Conservation (phyloP, 1,140 invertebrate genomes). For the Philotrypesis tridentata region DNA sequence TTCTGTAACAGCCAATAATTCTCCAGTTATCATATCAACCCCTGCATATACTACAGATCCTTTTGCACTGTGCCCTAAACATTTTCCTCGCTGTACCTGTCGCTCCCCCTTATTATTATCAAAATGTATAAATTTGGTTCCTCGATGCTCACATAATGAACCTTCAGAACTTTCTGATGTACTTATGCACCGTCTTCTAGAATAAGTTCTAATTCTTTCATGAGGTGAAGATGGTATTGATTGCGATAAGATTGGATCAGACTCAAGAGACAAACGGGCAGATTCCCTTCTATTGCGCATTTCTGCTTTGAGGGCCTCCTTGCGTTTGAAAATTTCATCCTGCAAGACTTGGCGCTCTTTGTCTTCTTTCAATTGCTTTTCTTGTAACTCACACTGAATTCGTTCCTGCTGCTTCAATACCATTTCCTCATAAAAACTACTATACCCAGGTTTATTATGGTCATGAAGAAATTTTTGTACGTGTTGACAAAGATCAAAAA, state of each 20-base stretch:
- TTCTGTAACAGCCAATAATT: slow-evolving; percentile 81
- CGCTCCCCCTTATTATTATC: slow-evolving; percentile 74
- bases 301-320: slow-evolving; percentile 80
- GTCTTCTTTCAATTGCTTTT: slow-evolving; percentile 77
- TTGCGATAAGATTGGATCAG: slow-evolving; percentile 55
- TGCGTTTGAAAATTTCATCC: slow-evolving; percentile 80
- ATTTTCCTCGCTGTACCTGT: slow-evolving; percentile 75
- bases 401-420: slow-evolving; percentile 78
- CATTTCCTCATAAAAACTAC: slow-evolving; percentile 91
- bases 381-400: slow-evolving; percentile 76
- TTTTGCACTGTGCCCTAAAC: slow-evolving; percentile 78
- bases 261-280: slow-evolving; percentile 57
- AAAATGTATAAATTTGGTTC: slow-evolving; percentile 74
- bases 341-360: slow-evolving; percentile 79
- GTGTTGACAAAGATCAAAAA: slow-evolving; percentile 82
- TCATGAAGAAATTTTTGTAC: slow-evolving; percentile 81
- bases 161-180: slow-evolving; percentile 69
- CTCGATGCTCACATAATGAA: slow-evolving; percentile 73
- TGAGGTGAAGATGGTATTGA: slow-evolving; percentile 67
- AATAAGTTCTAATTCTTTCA: slow-evolving; percentile 60
- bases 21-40: slow-evolving; percentile 80
- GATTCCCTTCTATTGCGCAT: slow-evolving; percentile 68
- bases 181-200: slow-evolving; percentile 63
- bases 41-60: slow-evolving; percentile 82
- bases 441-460: slow-evolving; percentile 82